Conservation (phyloP, 2,888 invertebrate genomes). For the Galeruca laticollis region DNA sequence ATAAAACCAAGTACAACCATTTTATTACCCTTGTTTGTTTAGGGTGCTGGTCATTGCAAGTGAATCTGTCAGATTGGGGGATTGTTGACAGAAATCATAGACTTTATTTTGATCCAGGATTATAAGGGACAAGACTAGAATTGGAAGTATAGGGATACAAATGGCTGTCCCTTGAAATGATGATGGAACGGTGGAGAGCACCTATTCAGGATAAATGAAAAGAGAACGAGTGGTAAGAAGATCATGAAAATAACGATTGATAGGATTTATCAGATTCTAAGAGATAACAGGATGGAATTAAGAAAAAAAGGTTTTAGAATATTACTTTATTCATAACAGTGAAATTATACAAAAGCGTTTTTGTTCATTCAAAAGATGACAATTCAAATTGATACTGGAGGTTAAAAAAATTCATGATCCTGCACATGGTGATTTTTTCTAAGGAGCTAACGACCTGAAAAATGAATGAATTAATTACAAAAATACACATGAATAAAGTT, state of each 20-base stretch:
- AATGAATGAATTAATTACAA: no score
- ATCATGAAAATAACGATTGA: background rate
- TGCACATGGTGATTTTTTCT: no score
- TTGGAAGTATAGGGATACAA: conserved; percentile 36
- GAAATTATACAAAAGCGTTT: no score
- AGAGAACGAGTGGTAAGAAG: background rate
- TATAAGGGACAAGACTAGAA: conserved; percentile 56
- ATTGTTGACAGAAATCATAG: conserved; percentile 59
- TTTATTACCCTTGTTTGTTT: conserved; percentile 56
- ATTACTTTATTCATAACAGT: no score
- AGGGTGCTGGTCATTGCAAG: conserved; percentile 55
- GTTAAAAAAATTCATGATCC: no score
- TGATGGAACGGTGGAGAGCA: conserved; percentile 23
- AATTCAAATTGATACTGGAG: no score
- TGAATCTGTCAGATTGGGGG: conserved; percentile 53
- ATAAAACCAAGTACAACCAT: conserved; percentile 41
- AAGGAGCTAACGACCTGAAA: no score
- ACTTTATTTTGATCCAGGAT: conserved; percentile 55
- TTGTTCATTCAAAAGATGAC: no score
- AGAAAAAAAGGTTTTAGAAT: no score
- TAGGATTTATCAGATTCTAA: background rate
- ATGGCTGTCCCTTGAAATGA: conserved; percentile 25
- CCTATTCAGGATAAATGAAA: background rate
- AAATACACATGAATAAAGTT: no score
- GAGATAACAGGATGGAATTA: background rate